Evolutionary conservation across 2,888 invertebrate species (phyloP), one percentile per base, ranked within the genome.

Genomic region (Parnassius glacialis): DNA sequence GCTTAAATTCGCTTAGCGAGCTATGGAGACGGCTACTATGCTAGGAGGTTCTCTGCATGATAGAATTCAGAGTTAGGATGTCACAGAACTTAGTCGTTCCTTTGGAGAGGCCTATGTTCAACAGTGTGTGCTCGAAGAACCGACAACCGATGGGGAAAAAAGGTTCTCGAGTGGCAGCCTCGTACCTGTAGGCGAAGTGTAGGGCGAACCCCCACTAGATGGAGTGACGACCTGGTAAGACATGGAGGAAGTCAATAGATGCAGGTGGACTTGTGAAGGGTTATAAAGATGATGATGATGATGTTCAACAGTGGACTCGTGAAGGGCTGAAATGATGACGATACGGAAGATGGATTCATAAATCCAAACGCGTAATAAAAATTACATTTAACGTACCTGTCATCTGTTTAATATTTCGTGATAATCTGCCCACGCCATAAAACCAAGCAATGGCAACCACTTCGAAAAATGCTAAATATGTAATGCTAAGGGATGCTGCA

Each of bases 391-490:
- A 71, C 76, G 93, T 92, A 70, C 97, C 97, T 43, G 97, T 97
- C 97, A 98, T 98, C 76, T 97, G 96, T 82, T 96, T 95, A 12
- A 98, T 94, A 80, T 98, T 97, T 74, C 93, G 94, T 9, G 96
- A 95, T 64, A 98, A 85, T 71, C 95, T 92, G 62, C 93, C 94
- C 0, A 96, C 95, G 47, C 98, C 98, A 79, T 98, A 98, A 79
- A 97, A 95, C 97, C 98, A 98, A 7, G 97, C 94, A 65, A 98
- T 94, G 10, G 96, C 98, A 59, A 97, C 95, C 57, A 97, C 95
- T 92, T 98, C 98, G 77, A 98, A 97, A 86, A 98, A 97, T 45
- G 98, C 97, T 68, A 98, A 93, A 80, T 97, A 97, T 90, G 98
- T 96, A 59, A 98, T 96, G 61, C 97, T 96, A 73, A 97, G 95